These are phyloP conservation scores for Pygoscelis antarcticus DNA, from an alignment of 2,113 vertebrate genomes.

Conservation along the genomic window DNA sequence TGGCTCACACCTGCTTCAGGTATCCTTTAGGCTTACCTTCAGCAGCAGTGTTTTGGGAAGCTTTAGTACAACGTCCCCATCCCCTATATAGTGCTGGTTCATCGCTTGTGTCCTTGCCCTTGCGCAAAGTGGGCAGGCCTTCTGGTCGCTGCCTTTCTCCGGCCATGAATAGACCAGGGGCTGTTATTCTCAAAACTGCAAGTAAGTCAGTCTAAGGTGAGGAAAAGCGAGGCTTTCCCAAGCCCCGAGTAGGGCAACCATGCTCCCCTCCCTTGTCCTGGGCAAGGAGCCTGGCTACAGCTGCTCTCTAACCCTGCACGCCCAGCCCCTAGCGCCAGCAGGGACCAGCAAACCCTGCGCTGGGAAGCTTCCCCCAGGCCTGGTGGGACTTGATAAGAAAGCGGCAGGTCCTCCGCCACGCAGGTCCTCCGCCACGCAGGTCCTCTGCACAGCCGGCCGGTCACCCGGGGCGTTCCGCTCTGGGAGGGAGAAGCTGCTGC, in stretches of 20 bases:
- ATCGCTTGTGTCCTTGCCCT: background rate
- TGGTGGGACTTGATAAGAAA: background rate
- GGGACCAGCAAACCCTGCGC: background rate
- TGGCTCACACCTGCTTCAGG: background rate
- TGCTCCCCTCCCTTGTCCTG: background rate
- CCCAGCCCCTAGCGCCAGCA: background rate
- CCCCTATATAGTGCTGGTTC: accelerated
- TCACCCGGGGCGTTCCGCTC: background rate
- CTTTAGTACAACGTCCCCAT: background rate
- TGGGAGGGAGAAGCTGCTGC: background rate
- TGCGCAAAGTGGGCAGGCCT: accelerated
- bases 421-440: background rate
- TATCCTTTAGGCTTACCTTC: background rate
- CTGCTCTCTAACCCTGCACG: background rate
- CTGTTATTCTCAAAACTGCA: background rate
- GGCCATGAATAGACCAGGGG: accelerated
- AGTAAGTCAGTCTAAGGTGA: background rate
- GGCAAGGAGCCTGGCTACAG: background rate
- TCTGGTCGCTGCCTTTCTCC: background rate
- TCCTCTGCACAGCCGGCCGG: background rate
- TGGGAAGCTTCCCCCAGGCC: background rate
- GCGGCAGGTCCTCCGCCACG: accelerated
- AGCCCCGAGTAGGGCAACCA: accelerated
- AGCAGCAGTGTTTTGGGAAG: background rate
- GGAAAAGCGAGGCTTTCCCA: background rate